Base-by-base conservation (phyloP, 2,797 vertebrate species). In the Pogoniulus pusillus region DNA sequence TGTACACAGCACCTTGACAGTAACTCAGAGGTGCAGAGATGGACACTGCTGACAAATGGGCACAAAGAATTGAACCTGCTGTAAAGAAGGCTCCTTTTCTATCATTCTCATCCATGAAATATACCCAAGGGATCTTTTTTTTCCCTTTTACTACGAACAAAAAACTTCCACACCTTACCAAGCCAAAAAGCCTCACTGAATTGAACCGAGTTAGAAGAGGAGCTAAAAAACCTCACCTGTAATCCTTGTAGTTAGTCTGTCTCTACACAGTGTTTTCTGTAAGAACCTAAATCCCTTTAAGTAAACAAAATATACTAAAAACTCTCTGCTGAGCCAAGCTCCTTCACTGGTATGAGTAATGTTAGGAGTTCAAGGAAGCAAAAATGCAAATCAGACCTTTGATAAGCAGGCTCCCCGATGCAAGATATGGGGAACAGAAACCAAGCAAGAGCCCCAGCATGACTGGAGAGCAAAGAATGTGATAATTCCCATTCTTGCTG, bases 261-360 rank as follows among this genome's bases (percentile, higher is more conserved):
- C 75, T 60, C 77, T 79, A 76, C 27, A 54, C 16, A 72, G 37
- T 2, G 1, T 77, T 89, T 87, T 89, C 81, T 77, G 4, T 53
- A 85, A 91, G 81, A 17, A 91, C 49, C 75, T 80, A 91, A 90
- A 94, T 58, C 54, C 62, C 86, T 26, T 72, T 77, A 72, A 82
- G 65, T 65, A 89, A 95, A 87, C 18, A 74, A 30, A 68, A 47
- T 27, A 57, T 27, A 82, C n/a, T 65, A 82, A 85, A 85, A 92
- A 74, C 23, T 59, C 32, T 8, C 6, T 4, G 8, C 59, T 90
- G 69, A 85, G 83, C 37, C 47, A 51, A 88, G 83, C 51, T 80
- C 29, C 81, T 80, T 78, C 35, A 9, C 49, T 7, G 3, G 26
- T 34, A 41, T 2, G 12, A 78, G n/a, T 19, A 82, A 82, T 65